These are phyloP conservation scores for Lasioglossum figueresi DNA, from an alignment of 2,888 invertebrate species.

Conservation along the genomic window DNA sequence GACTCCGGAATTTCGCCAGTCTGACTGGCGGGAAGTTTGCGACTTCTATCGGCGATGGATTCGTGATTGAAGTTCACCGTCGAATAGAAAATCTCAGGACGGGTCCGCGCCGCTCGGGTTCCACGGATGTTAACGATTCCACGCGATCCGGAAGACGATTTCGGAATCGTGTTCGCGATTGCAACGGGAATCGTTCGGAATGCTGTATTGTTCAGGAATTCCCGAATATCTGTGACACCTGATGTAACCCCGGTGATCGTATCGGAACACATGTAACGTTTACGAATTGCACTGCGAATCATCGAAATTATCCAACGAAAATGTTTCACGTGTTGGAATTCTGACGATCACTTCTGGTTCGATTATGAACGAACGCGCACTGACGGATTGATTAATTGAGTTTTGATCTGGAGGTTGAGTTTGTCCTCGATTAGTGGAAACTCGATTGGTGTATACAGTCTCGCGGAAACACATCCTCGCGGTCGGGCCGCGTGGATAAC, in stretches of 20 bases:
- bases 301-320: neutral
- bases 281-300: neutral
- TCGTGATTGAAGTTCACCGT: neutral
- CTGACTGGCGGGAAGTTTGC: neutral
- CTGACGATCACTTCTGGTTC: neutral
- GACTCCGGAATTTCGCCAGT: neutral
- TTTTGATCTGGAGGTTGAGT: neutral
- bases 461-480: conserved; percentile 45
- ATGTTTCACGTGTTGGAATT: neutral
- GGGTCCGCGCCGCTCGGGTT: neutral
- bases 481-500: conserved; percentile 59
- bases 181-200: neutral
- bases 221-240: neutral
- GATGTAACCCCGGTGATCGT: neutral
- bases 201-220: neutral
- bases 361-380: neutral
- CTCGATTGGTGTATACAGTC: neutral
- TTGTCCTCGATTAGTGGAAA: neutral
- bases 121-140: conserved; percentile 2
- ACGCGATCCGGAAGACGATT: neutral
- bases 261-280: neutral
- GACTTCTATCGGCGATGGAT: neutral
- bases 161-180: neutral
- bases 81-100: neutral
- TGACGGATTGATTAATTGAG: neutral